Evolutionary conservation across 2,113 vertebrate species (phyloP).

Genomic region (Polyodon spathula): DNA sequence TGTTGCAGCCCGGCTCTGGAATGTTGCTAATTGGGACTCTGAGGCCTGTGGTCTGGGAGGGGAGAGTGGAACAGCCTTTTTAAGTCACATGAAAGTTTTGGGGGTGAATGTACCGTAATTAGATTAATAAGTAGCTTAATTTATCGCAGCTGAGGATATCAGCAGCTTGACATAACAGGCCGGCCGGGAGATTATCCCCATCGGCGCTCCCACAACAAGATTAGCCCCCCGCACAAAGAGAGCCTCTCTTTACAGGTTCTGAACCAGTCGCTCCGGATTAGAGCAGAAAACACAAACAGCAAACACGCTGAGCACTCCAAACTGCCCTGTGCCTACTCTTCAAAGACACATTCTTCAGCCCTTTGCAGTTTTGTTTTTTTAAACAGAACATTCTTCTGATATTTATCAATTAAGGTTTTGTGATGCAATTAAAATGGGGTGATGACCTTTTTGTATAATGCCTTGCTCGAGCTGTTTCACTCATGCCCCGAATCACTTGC

Average conservation of each 20-base stretch:
- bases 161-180: constrained; percentile 90
- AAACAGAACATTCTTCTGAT: constrained; percentile 25
- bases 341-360: constrained; percentile 35
- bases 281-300: too few relatives aligned
- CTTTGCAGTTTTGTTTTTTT: constrained; percentile 29
- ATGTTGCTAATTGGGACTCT: constrained; percentile 89
- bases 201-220: constrained; percentile 88
- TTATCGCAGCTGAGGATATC: constrained; percentile 97
- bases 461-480: too few relatives aligned
- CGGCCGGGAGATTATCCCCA: constrained; percentile 83
- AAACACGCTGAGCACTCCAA: constrained; percentile 64
- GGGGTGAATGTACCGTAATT: constrained; percentile 97
- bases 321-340: constrained; percentile 41
- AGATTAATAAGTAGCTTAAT: constrained; percentile 99
- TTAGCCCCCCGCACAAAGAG: constrained; percentile 86
- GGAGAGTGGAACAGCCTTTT: constrained; percentile 87
- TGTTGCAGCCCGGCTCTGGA: constrained; percentile 77
- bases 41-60: constrained; percentile 68
- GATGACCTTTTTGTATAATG: too few relatives aligned
- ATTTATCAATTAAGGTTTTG: constrained; percentile 40
- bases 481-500: too few relatives aligned
- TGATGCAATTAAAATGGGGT: constrained; percentile 33
- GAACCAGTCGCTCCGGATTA: constrained; percentile 68
- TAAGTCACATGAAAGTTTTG: constrained; percentile 97
- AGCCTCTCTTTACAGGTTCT: constrained; percentile 66